These are phyloP conservation scores for Conopomorpha cramerella DNA, from an alignment of 1,140 invertebrate species.

Conservation along the genomic window DNA sequence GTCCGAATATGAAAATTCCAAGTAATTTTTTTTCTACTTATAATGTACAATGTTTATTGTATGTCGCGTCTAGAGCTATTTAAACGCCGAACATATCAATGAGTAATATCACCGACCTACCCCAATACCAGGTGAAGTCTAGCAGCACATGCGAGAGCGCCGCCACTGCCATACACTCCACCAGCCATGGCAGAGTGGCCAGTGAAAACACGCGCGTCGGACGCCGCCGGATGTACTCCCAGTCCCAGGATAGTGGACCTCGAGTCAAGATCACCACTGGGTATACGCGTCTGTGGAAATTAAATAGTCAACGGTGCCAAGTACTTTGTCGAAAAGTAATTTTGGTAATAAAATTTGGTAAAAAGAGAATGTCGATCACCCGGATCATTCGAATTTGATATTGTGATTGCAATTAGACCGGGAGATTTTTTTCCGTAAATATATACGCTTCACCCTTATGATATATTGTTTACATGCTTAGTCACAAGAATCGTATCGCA, in stretches of 20 bases:
- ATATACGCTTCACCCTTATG: too few relatives aligned
- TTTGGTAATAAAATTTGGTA: background rate
- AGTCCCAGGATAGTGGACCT: constrained; percentile 91
- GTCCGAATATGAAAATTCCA: too few relatives aligned
- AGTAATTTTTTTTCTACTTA: too few relatives aligned
- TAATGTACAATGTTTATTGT: too few relatives aligned
- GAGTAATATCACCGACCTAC: constrained; percentile 23
- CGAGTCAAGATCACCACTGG: constrained; percentile 89
- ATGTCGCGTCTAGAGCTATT: too few relatives aligned
- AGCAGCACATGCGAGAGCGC: constrained; percentile 76
- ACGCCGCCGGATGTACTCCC: constrained; percentile 78
- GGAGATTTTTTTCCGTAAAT: too few relatives aligned
- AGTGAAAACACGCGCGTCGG: constrained; percentile 78
- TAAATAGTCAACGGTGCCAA: background rate
- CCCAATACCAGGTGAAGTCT: constrained; percentile 85
- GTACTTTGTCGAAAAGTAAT: background rate
- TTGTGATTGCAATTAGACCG: too few relatives aligned
- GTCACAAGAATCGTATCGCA: too few relatives aligned
- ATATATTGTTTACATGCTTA: background rate
- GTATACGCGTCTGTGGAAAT: constrained; percentile 74
- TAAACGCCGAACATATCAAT: too few relatives aligned
- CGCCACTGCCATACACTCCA: constrained; percentile 76
- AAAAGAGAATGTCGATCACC: too few relatives aligned
- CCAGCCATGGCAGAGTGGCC: constrained; percentile 82
- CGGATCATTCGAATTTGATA: too few relatives aligned